phyloP scores from a whole-genome alignment of 2,888 invertebrate genomes.

The Papilio elwesi region DNA sequence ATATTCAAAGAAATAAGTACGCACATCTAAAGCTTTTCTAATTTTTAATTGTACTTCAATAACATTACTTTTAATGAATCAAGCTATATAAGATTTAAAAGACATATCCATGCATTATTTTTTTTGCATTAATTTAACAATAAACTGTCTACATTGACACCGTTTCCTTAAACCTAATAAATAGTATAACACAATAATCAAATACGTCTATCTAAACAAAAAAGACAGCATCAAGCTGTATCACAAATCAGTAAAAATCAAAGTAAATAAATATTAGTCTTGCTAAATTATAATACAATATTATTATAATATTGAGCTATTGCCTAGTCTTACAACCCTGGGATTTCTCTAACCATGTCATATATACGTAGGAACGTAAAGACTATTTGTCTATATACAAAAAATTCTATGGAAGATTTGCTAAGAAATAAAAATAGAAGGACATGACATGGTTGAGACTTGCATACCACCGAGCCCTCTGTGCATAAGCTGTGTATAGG shows the following conservation, averaged over 20 bases:
- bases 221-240: constrained; percentile 75
- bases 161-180: constrained; percentile 64
- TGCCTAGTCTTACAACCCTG: constrained; percentile 81
- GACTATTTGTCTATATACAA: constrained; percentile 68
- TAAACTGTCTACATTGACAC: constrained; percentile 66
- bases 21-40: constrained; percentile 49
- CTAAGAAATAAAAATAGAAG: constrained; percentile 47
- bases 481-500: constrained; percentile 75
- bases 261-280: constrained; percentile 72
- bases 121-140: constrained; percentile 63
- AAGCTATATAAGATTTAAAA: constrained; percentile 42
- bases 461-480: constrained; percentile 79
- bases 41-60: constrained; percentile 51
- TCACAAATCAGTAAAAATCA: constrained; percentile 69
- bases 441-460: constrained; percentile 76
- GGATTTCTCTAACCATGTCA: constrained; percentile 80
- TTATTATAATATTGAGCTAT: constrained; percentile 74
- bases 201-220: constrained; percentile 67
- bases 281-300: constrained; percentile 68
- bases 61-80: constrained; percentile 41
- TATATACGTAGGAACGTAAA: constrained; percentile 44
- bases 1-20: constrained; percentile 45
- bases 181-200: constrained; percentile 64
- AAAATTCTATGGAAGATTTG: constrained; percentile 53
- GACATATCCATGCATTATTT: constrained; percentile 59